These are phyloP conservation scores for Catotricha subobsoleta DNA, from an alignment of 2,888 invertebrate species.

Conservation along the genomic window DNA sequence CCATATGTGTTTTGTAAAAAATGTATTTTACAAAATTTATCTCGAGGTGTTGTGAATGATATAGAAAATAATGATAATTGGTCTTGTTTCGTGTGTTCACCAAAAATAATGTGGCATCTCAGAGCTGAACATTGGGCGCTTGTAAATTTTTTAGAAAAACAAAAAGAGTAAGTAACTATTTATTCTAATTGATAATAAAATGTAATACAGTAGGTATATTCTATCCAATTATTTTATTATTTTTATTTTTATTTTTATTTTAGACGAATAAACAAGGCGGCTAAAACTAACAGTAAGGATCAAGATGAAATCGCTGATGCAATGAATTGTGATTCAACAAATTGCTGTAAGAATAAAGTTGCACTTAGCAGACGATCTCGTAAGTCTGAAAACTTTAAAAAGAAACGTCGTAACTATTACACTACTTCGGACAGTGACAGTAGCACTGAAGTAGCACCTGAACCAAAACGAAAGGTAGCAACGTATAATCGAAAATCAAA, in stretches of 20 bases:
- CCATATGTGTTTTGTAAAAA: slow-evolving; percentile 59
- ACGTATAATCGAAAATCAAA: not conserved
- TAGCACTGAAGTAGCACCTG: not conserved
- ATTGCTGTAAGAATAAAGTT: slow-evolving; percentile 21
- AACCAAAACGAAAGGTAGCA: not conserved
- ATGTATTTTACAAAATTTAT: slow-evolving; percentile 57
- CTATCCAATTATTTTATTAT: too few relatives aligned
- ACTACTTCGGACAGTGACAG: not conserved
- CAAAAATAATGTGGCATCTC: slow-evolving; percentile 42
- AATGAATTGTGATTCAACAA: slow-evolving; percentile 20
- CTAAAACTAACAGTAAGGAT: not conserved
- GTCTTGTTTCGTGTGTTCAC: slow-evolving; percentile 60
- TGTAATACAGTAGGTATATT: too few relatives aligned
- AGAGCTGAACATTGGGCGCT: slow-evolving; percentile 56
- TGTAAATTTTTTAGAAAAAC: slow-evolving; percentile 44
- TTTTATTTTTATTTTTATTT: too few relatives aligned
- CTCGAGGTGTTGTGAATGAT: slow-evolving; percentile 42
- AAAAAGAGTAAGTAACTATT: slow-evolving; percentile 26
- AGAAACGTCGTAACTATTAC: not conserved
- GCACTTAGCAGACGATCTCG: too few relatives aligned
- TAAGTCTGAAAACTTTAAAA: not conserved
- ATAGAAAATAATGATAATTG: slow-evolving; percentile 63
- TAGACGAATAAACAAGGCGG: not conserved
- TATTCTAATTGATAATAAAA: too few relatives aligned
- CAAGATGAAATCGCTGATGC: slow-evolving; percentile 16